Conservation (phyloP, 2,797 vertebrate genomes). For the Sciaenops ocellatus region DNA sequence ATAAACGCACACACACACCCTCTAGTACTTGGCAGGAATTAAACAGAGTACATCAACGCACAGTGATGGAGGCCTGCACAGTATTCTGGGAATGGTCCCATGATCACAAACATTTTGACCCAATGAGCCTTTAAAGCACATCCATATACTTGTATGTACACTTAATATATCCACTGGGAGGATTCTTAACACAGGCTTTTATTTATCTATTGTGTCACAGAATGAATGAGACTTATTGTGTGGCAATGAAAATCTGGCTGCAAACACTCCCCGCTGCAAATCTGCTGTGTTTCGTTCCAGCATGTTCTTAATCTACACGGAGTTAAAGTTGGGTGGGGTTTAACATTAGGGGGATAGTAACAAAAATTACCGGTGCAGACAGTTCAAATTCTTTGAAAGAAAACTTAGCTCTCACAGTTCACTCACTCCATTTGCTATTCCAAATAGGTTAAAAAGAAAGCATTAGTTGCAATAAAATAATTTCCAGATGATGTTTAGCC, state of each 20-base stretch:
- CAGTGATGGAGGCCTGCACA: conserved; percentile 43
- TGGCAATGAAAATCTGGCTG: conserved; percentile 41
- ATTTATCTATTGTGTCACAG: conserved; percentile 34
- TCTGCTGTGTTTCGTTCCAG: conserved; percentile 57
- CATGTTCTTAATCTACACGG: conserved; percentile 64
- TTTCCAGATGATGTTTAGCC: conserved; percentile 45
- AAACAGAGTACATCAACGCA: conserved; percentile 40
- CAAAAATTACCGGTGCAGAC: conserved; percentile 29
- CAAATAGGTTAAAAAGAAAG: conserved; percentile 32
- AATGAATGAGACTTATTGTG: conserved; percentile 63
- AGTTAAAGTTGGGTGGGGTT: conserved; percentile 59
- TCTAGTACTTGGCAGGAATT: conserved; percentile 57
- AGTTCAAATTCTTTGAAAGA: conserved; percentile 23
- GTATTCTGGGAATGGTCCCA: conserved; percentile 42
- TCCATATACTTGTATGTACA: conserved; percentile 35
- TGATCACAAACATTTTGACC: conserved; percentile 51
- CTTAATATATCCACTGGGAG: conserved; percentile 4
- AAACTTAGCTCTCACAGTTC: conserved; percentile 2
- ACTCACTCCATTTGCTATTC: conserved; percentile 21
- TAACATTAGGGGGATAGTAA: conserved; percentile 45
- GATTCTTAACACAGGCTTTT: conserved; percentile 24
- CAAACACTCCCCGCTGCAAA: conserved; percentile 70
- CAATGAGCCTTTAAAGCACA: conserved; percentile 21
- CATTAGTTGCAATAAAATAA: conserved; percentile 27
- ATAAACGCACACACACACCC: conserved; percentile 50